These are phyloP conservation scores for Phrynosoma platyrhinos DNA, from an alignment of 2,113 vertebrate species.

Conservation along the genomic window DNA sequence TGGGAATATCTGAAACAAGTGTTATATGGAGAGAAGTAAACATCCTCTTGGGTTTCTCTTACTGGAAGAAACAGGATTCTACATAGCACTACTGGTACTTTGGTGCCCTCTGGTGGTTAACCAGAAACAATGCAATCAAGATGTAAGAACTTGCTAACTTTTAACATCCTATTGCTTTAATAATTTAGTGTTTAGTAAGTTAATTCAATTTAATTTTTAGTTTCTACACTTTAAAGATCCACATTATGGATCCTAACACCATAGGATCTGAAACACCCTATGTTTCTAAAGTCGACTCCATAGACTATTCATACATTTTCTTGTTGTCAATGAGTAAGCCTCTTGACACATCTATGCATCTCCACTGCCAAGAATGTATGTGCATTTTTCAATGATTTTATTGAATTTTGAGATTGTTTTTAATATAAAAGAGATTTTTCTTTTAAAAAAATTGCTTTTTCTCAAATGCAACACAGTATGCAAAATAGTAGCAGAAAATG, in stretches of 20 bases:
- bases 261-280: neutral
- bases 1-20: neutral
- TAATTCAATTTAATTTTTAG: neutral
- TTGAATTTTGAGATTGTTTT: too few relatives aligned
- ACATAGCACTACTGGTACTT: neutral
- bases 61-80: neutral
- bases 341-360: too few relatives aligned
- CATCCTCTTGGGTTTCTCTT: neutral
- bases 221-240: neutral
- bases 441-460: too few relatives aligned
- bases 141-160: neutral
- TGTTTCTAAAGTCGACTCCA: neutral
- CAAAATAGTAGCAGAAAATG: too few relatives aligned
- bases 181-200: too few relatives aligned
- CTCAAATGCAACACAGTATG: too few relatives aligned
- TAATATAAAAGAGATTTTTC: too few relatives aligned
- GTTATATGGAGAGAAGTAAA: neutral
- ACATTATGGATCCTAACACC: neutral
- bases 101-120: slow-evolving; percentile 24
- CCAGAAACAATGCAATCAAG: neutral
- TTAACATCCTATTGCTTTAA: too few relatives aligned
- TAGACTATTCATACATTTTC: too few relatives aligned
- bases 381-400: too few relatives aligned
- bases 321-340: too few relatives aligned
- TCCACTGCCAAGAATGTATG: too few relatives aligned